Evolutionary conservation across 1,140 invertebrate species (phyloP).

Genomic region (Euschistus heros): DNA sequence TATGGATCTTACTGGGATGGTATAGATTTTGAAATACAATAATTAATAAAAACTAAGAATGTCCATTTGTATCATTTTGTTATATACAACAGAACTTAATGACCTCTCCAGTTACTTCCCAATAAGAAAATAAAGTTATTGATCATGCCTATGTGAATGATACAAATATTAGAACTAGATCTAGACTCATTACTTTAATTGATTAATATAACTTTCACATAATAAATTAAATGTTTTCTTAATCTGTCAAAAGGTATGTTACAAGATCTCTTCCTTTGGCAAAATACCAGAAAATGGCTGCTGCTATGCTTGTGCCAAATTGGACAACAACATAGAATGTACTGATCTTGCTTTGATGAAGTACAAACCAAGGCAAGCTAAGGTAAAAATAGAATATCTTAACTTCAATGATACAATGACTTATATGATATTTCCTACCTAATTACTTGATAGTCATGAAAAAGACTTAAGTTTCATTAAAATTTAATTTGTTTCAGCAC

Average conservation of each 20-base stretch:
- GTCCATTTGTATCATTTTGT: too few species aligned
- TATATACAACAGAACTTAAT: too few species aligned
- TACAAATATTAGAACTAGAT: too few species aligned
- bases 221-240: too few species aligned
- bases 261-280: neutral
- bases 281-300: neutral
- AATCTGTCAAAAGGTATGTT: neutral
- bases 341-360: constrained; percentile 3
- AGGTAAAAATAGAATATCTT: neutral
- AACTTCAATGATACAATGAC: neutral
- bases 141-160: too few species aligned
- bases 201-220: too few species aligned
- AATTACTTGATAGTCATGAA: neutral
- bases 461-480: neutral
- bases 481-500: neutral
- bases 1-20: too few species aligned
- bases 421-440: neutral
- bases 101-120: too few species aligned
- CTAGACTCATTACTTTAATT: too few species aligned
- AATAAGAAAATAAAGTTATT: too few species aligned
- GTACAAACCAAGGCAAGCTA: constrained; percentile 1
- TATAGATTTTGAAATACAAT: too few species aligned
- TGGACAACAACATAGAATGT: neutral
- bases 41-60: too few species aligned
- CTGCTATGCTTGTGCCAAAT: neutral